A percentile compares a stretch with the other conserved stretches of the same genome.
These are phyloP conservation scores for Parascotia fuliginaria DNA, from an alignment of 2,888 invertebrate genomes.

Conservation along the genomic window DNA sequence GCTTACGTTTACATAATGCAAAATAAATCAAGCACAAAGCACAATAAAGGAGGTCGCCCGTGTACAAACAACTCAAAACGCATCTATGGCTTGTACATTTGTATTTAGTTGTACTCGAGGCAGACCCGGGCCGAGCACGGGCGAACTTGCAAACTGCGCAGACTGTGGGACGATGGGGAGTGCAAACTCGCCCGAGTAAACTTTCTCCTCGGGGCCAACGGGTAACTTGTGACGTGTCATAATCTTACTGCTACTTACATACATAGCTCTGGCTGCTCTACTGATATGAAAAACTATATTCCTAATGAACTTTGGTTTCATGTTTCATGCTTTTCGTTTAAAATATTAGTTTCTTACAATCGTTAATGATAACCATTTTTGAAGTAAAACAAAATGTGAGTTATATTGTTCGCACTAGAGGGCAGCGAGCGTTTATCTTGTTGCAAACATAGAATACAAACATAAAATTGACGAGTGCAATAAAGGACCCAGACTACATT, in stretches of 20 bases:
- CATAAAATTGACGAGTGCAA: no score
- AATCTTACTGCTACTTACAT: slow-evolving; percentile 57
- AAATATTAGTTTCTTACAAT: no score
- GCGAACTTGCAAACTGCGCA: slow-evolving; percentile 65
- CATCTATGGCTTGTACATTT: slow-evolving; percentile 51
- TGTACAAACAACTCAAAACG: slow-evolving; percentile 10
- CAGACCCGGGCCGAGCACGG: slow-evolving; percentile 36
- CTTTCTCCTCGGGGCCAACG: slow-evolving; percentile 67
- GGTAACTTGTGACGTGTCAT: slow-evolving; percentile 69
- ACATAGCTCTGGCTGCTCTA: slow-evolving; percentile 32
- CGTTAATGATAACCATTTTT: no score
- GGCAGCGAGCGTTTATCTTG: no score
- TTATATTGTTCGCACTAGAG: no score
- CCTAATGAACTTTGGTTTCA: slow-evolving; percentile 8
- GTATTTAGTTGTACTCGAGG: slow-evolving; percentile 44
- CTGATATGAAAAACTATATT: no score
- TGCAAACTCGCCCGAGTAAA: slow-evolving; percentile 61
- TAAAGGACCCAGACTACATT: no score
- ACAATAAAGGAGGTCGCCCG: neutral
- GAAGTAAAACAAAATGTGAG: no score
- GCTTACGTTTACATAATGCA: no score
- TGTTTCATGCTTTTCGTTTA: neutral
- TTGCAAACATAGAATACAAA: no score
- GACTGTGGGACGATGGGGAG: slow-evolving; percentile 49
- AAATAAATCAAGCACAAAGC: neutral